These are phyloP conservation scores for Neopelma chrysocephalum DNA, from an alignment of 2,797 vertebrate species.

Conservation along the genomic window DNA sequence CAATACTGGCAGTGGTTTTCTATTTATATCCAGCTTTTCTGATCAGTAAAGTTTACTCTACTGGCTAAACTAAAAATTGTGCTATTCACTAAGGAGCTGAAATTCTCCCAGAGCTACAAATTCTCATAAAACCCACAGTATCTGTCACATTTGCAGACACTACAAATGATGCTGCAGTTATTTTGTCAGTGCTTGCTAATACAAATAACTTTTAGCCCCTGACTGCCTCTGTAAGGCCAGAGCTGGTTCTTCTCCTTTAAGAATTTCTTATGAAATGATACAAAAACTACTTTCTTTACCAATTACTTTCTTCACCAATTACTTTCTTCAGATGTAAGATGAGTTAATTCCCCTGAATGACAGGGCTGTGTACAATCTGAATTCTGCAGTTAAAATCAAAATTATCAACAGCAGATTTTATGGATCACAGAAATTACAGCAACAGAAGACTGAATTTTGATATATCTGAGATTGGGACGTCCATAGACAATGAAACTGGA, in stretches of 20 bases:
- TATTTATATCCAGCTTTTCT: not conserved
- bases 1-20: not conserved
- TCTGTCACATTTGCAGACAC: slow-evolving; percentile 3
- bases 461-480: not conserved
- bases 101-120: not conserved
- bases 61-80: not conserved
- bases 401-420: not conserved
- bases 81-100: not conserved
- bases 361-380: not conserved
- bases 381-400: slow-evolving; percentile 20
- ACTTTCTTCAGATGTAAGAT: not conserved
- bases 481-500: not conserved
- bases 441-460: not conserved
- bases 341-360: not conserved
- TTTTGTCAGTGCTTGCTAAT: not conserved
- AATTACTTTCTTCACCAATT: not conserved
- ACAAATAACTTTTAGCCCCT: not conserved
- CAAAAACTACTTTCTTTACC: not conserved
- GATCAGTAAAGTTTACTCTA: slow-evolving; percentile 2
- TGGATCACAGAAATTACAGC: not conserved
- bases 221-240: not conserved
- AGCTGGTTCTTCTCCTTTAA: not conserved
- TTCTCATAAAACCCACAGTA: not conserved
- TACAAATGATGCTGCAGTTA: not conserved
- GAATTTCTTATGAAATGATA: not conserved